Evolutionary conservation across 2,113 vertebrate genomes (phyloP).

Genomic region (Odontesthes bonariensis): DNA sequence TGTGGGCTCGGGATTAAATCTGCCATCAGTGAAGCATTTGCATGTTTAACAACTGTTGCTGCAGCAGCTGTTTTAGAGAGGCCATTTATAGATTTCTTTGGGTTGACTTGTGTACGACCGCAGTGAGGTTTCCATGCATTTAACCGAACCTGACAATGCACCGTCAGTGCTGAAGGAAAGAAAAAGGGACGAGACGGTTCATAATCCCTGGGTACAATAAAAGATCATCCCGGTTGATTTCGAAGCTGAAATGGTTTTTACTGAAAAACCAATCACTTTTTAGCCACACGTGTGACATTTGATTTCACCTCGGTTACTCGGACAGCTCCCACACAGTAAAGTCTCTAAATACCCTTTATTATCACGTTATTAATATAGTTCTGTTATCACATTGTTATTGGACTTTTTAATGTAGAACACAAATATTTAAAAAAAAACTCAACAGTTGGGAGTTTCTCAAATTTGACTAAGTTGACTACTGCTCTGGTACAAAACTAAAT

Average conservation of each 20-base stretch:
- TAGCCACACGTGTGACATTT: neutral
- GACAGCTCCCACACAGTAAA: neutral
- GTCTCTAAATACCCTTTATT: neutral
- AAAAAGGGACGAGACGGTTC: slow-evolving; percentile 2
- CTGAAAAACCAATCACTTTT: neutral
- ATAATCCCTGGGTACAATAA: neutral
- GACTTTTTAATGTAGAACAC: too few relatives aligned
- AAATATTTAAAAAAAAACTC: too few relatives aligned
- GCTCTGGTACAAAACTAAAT: too few relatives aligned
- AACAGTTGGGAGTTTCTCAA: too few relatives aligned
- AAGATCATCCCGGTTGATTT: neutral
- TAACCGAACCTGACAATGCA: neutral
- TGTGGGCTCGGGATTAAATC: slow-evolving; percentile 45
- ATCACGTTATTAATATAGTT: neutral
- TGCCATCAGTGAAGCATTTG: slow-evolving; percentile 52
- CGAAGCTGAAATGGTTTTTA: neutral
- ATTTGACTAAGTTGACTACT: too few relatives aligned
- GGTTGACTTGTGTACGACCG: slow-evolving; percentile 13
- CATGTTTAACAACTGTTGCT: slow-evolving; percentile 67
- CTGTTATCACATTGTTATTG: neutral
- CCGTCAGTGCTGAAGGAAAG: neutral
- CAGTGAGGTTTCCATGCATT: slow-evolving; percentile 27
- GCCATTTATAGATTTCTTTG: slow-evolving; percentile 10
- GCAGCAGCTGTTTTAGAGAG: slow-evolving; percentile 38
- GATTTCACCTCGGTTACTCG: neutral